Conservation (phyloP, 2,888 invertebrate species). For the Scaptomyza tumidula region DNA sequence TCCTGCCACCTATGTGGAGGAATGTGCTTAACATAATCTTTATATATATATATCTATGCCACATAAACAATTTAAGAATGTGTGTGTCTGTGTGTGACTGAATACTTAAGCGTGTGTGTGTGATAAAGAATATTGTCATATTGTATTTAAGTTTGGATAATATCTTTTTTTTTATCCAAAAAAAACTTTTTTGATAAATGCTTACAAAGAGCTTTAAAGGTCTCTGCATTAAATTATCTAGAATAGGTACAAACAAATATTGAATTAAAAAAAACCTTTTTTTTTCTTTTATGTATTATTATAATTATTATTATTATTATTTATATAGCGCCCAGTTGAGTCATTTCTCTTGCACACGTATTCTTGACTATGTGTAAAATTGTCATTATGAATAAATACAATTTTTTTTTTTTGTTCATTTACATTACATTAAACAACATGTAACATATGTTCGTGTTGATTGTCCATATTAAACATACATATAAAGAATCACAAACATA, state of each 20-base stretch:
- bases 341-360: constrained; percentile 43
- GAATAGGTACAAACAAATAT: constrained; percentile 1
- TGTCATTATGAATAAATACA: constrained; percentile 51
- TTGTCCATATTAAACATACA: constrained; percentile 22
- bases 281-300: constrained; percentile 16
- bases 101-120: constrained; percentile 19
- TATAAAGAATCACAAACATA: constrained; percentile 50
- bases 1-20: constrained; percentile 97
- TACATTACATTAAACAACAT: constrained; percentile 43
- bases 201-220: constrained; percentile 54
- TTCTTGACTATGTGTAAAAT: constrained; percentile 36
- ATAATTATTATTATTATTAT: constrained; percentile 25
- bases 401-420: constrained; percentile 40
- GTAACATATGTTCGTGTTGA: not conserved
- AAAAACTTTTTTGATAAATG: constrained; percentile 24
- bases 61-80: constrained; percentile 33
- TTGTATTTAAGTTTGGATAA: constrained; percentile 32
- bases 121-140: constrained; percentile 16
- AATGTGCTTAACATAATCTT: constrained; percentile 85
- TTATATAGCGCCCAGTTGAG: constrained; percentile 64
- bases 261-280: constrained; percentile 21
- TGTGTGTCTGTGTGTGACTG: constrained; percentile 31
- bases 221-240: constrained; percentile 45
- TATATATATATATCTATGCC: constrained; percentile 13
- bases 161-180: constrained; percentile 31